Evolutionary conservation across 2,797 vertebrate species (phyloP), one percentile per base, ranked within the genome.

Genomic region (Neosilurus hyrtlii): DNA sequence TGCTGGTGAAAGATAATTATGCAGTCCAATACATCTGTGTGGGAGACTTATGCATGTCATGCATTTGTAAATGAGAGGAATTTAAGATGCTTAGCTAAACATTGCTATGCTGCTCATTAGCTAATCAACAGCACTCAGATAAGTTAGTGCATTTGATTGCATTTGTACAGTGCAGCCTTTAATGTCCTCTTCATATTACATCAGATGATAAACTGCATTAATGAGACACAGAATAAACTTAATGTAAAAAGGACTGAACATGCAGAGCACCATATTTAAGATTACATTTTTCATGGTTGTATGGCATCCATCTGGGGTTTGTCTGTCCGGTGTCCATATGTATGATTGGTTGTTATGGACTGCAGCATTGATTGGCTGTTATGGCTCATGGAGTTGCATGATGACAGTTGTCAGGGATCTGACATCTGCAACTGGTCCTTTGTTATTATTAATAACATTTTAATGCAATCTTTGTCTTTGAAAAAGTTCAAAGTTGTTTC

Each of bases 1-100:
- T 80, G 63, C 84, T 83, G 71, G 66, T 59, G 82, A 83, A 84
- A 85, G 56, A 80, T 75, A 86, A 85, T 89, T 88, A 82, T 80
- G 85, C 61, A 83, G 81, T 79, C 79, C 81, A 76, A 79, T 84
- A 82, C 74, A 86, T 82, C 76, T 86, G 77, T 76, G 84, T 68
- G 56, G 63, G 63, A 30, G 61, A 63, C 61, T 62, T 54, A 83
- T 77, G 80, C 51, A 68, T 22, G 26, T 24, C 63, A 76, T 79
- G 43, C 43, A 71, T 71, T 71, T 71, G 22, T 71, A 71, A 71
- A 71, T 51, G 73, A 63, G 57, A 72, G 24, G 66, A n/a, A 84
- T 68, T 71, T 66, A 51, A 63, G 79, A 86, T 79, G 82, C 37
- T 73, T 82, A 56, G 54, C 43, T 68, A 72, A 81, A 77, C 80